These are phyloP conservation scores for Cricetomys ansorgei DNA, from an alignment of 2,113 vertebrate species.

Conservation along the genomic window DNA sequence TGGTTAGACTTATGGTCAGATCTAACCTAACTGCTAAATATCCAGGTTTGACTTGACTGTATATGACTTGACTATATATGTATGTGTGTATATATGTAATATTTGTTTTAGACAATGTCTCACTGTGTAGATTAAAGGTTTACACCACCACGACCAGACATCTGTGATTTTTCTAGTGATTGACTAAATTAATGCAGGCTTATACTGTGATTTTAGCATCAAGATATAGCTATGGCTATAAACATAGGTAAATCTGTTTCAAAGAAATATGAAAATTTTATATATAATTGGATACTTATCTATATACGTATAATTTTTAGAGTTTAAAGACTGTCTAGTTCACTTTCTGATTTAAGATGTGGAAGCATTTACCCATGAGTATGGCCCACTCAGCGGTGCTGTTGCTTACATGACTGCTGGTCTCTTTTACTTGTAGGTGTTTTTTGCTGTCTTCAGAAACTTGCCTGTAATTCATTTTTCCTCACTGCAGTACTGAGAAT, in stretches of 20 bases:
- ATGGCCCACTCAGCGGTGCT: neutral
- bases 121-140: neutral
- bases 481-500: slow-evolving; percentile 61
- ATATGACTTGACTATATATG: too few relatives aligned
- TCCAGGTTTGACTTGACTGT: neutral
- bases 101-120: neutral
- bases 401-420: slow-evolving; percentile 51
- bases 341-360: neutral
- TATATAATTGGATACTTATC: neutral
- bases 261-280: slow-evolving; percentile 20
- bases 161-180: neutral
- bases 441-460: slow-evolving; percentile 6
- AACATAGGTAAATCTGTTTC: slow-evolving; percentile 25
- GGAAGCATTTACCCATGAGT: neutral
- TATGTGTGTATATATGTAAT: neutral
- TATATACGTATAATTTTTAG: neutral
- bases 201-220: slow-evolving; percentile 23
- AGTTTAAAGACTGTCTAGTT: neutral
- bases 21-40: neutral
- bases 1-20: slow-evolving; percentile 4
- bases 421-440: slow-evolving; percentile 52
- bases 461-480: slow-evolving; percentile 66
- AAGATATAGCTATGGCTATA: neutral
- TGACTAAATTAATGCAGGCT: slow-evolving; percentile 24
- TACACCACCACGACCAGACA: neutral